Conservation (phyloP, 1,140 invertebrate genomes). For the Asbolus verrucosus region DNA sequence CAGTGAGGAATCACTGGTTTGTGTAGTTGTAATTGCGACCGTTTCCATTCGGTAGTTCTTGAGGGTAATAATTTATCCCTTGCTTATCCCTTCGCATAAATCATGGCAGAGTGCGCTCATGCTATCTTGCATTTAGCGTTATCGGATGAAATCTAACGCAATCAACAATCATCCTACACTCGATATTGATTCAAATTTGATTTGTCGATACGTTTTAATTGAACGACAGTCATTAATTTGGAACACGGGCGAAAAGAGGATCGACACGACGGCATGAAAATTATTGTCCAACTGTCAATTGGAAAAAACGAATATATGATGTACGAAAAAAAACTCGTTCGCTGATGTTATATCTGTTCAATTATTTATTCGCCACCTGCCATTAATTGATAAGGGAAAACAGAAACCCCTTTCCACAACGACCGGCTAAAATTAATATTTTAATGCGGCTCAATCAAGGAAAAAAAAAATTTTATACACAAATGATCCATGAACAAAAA, state of each 20-base stretch:
- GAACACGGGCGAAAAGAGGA: conserved; percentile 3
- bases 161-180: conserved; percentile 11
- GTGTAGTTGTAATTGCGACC: background rate
- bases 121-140: conserved; percentile 6
- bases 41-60: background rate
- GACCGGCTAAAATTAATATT: conserved; percentile 11
- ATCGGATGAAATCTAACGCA: background rate
- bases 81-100: background rate
- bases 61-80: background rate
- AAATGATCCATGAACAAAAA: too few relatives aligned
- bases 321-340: background rate
- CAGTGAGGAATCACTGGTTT: background rate
- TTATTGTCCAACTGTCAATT: conserved; percentile 13
- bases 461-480: background rate
- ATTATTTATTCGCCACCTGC: conserved; percentile 14
- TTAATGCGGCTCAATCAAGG: background rate
- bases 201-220: conserved; percentile 19
- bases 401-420: background rate
- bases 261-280: too few relatives aligned
- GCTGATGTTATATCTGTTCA: background rate
- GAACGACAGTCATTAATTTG: conserved; percentile 25
- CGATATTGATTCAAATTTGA: conserved; percentile 26
- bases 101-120: background rate
- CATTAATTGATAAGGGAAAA: conserved; percentile 34
- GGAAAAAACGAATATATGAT: conserved; percentile 12